These are phyloP conservation scores for Drosophila trichaetosa DNA, from an alignment of 2,888 invertebrate species.

Conservation along the genomic window DNA sequence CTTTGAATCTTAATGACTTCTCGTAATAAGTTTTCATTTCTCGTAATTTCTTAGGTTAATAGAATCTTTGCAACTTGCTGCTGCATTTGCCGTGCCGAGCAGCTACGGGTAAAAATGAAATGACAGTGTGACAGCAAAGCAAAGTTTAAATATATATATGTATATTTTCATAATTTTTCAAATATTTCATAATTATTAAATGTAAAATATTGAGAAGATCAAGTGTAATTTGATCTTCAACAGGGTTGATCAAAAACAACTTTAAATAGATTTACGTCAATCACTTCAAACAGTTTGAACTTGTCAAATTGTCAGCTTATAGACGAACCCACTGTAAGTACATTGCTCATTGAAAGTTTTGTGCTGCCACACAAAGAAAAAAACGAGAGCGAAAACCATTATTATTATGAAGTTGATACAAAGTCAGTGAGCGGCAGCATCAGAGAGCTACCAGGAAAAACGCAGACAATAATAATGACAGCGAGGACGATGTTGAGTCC, in stretches of 20 bases:
- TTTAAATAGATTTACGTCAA: neutral
- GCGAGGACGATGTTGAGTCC: constrained; percentile 52
- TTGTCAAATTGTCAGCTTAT: constrained; percentile 2
- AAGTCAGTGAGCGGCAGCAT: constrained; percentile 67
- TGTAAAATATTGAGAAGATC: neutral
- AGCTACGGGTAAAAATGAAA: constrained; percentile 45
- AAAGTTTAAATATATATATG: neutral
- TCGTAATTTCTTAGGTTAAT: constrained; percentile 82
- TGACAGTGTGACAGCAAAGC: constrained; percentile 55
- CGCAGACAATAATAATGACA: constrained; percentile 69
- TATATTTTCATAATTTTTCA: neutral
- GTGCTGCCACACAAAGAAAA: constrained; percentile 30
- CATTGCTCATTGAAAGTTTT: constrained; percentile 59
- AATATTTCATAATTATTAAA: neutral
- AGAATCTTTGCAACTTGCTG: constrained; percentile 69
- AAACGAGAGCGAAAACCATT: constrained; percentile 39
- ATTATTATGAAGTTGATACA: constrained; percentile 80
- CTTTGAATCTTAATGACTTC: constrained; percentile 84
- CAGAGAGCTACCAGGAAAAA: constrained; percentile 53
- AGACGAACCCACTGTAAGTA: constrained; percentile 50
- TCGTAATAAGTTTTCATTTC: constrained; percentile 84
- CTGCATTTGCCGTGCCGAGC: constrained; percentile 48
- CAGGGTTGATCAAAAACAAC: neutral
- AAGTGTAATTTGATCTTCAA: neutral
- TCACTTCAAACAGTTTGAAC: neutral